Percentiles rank a stretch among this genome's conserved stretches.
phyloP scores from a whole-genome alignment of 2,888 invertebrate species.

The Venusia cambrica region DNA sequence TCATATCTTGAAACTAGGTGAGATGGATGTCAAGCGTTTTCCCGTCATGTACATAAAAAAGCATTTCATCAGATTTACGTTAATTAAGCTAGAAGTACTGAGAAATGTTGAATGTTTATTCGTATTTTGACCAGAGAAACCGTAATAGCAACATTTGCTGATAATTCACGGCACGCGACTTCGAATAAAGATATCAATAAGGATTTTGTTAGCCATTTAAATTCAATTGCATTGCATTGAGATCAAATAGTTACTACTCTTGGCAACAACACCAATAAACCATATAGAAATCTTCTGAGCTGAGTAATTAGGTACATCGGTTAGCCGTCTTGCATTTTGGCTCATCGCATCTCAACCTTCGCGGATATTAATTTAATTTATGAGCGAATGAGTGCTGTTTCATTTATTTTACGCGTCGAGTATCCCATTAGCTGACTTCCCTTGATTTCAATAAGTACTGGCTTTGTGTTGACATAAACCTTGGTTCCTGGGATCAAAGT shows the following conservation, averaged over 20 bases:
- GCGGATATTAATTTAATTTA: conserved; percentile 46
- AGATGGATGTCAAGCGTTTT: no score
- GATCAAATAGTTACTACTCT: conserved; percentile 62
- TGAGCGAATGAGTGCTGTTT: conserved; percentile 41
- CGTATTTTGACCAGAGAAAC: conserved; percentile 16
- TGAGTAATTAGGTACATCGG: conserved; percentile 42
- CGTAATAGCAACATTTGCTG: conserved; percentile 9
- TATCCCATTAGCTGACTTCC: conserved; percentile 29
- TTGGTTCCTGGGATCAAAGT: conserved; percentile 21
- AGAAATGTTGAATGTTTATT: conserved; percentile 16
- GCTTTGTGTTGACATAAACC: conserved; percentile 27
- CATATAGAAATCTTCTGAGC: conserved; percentile 47
- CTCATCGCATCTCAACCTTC: conserved; percentile 45
- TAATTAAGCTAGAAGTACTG: conserved; percentile 16
- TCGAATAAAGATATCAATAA: conserved; percentile 57
- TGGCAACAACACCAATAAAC: conserved; percentile 47
- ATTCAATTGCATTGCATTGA: conserved; percentile 49
- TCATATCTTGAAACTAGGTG: no score
- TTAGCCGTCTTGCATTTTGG: conserved; percentile 37
- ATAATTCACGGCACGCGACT: conserved; percentile 8
- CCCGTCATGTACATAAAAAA: no score
- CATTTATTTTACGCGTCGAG: conserved; percentile 39
- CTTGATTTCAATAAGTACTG: conserved; percentile 27
- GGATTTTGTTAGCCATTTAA: conserved; percentile 49
- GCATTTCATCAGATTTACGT: no score